Base-by-base conservation (phyloP, 2,888 invertebrate genomes). In the Synergus laeviventris region DNA sequence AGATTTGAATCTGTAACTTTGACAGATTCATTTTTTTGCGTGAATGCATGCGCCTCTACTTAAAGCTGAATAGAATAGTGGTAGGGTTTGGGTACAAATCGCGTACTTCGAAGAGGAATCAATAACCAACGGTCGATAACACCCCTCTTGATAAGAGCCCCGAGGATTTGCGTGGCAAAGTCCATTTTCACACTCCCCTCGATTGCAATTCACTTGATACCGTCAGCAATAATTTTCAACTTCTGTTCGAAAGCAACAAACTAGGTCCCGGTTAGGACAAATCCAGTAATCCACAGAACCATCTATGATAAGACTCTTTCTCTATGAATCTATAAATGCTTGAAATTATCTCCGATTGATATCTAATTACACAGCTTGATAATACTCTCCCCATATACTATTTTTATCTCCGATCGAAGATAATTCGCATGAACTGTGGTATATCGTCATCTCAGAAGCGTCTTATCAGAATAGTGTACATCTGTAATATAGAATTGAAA, bases 121-220 rank as follows among this genome's bases (percentile, higher is more conserved):
- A 59, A 59, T 59, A 59, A 59, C 18, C 7, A 59, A 59, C 14
- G 59, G 21, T 59, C 59, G 24, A 59, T 24, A 59, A 59, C 59
- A 59, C 59, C 59, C 24, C 59, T 24, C 14, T 24, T 59, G 59
- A 59, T 59, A 59, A 21, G 24, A 59, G 59, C 14, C 59, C 59
- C 14, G 59, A 59, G 24, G 18, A 59, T 21, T 59, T 59, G 24
- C 59, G 14, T 24, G 59, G 24, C 59, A 59, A 59, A 59, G 59
- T 59, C 56, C 59, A 59, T 59, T 59, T 59, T 59, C 59, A 59
- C 59, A 7, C 59, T 59, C 24, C 59, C 59, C 59, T 59, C 24
- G 24, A 24, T 59, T 59, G 59, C 24, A 24, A 1, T 59, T 14
- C 18, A 24, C 59, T 59, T 14, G 59, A 59, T 59, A 21, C 24